Evolutionary conservation across 2,797 vertebrate genomes (phyloP).

Genomic region (Smutsia temminckii): DNA sequence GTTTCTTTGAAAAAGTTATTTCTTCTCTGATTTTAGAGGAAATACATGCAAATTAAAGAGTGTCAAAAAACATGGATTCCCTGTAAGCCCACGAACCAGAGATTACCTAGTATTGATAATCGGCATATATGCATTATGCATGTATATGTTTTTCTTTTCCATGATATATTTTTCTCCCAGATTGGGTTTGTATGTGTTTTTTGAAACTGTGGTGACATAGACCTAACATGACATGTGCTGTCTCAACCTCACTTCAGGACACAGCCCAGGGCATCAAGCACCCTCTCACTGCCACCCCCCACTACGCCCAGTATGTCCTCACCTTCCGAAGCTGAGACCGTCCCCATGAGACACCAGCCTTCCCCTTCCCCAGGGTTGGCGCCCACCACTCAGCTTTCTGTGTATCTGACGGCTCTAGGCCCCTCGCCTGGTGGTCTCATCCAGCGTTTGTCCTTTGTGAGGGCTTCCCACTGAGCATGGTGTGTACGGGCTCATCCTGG

Average conservation of each 20-base stretch:
- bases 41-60: background rate
- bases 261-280: background rate
- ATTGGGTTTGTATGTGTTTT: background rate
- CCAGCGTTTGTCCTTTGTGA: background rate
- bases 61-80: background rate
- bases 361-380: background rate
- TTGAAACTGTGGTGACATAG: too few relatives aligned
- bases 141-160: background rate
- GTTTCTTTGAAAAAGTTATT: background rate
- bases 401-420: background rate
- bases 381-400: background rate
- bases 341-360: background rate
- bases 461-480: too few relatives aligned
- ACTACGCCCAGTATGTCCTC: background rate
- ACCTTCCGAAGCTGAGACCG: background rate
- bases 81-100: background rate
- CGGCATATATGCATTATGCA: background rate
- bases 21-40: background rate
- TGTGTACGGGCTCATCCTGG: background rate
- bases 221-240: background rate
- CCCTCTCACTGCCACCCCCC: background rate
- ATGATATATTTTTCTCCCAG: background rate
- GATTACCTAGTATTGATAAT: background rate
- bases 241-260: background rate
- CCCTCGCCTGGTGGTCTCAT: rapidly evolving